phyloP scores from a whole-genome alignment of 92 coral and sea anemone genomes.

The Bergia sp. region DNA sequence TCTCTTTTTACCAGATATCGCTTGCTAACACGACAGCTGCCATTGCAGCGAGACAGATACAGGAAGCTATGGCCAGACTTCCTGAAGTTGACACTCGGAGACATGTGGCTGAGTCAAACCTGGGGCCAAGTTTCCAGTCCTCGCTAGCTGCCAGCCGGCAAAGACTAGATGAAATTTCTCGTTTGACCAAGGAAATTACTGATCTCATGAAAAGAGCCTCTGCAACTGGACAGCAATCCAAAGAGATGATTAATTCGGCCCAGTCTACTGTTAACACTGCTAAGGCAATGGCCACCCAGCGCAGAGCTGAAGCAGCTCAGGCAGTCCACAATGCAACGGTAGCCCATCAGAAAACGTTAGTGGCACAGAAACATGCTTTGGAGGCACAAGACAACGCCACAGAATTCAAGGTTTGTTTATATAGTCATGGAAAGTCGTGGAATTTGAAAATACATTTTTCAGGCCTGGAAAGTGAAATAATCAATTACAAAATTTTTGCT shows the following conservation, averaged over 20 bases:
- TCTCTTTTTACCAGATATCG: conserved; percentile 62
- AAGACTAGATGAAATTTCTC: conserved; percentile 58
- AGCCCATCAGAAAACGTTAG: conserved; percentile 60
- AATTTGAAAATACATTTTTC: too few species aligned
- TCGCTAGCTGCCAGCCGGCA: conserved; percentile 54
- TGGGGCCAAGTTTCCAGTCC: conserved; percentile 69
- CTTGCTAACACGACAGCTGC: conserved; percentile 82
- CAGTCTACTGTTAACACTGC: conserved; percentile 59
- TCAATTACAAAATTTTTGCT: too few species aligned
- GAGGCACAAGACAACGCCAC: conserved; percentile 61
- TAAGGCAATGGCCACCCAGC: conserved; percentile 56
- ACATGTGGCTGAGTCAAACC: conserved; percentile 55
- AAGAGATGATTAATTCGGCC: conserved; percentile 60
- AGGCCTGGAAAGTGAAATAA: too few species aligned
- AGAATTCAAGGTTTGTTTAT: conserved; percentile 72
- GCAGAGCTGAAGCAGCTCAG: conserved; percentile 61
- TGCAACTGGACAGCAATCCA: conserved; percentile 60
- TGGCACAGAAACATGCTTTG: conserved; percentile 53
- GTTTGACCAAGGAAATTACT: conserved; percentile 43
- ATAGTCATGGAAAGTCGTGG: too few species aligned
- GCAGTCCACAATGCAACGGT: conserved; percentile 62
- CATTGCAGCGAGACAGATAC: conserved; percentile 69
- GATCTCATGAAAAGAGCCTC: conserved; percentile 46
- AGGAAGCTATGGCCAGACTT: conserved; percentile 68
- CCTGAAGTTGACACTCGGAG: conserved; percentile 53